Percentiles rank a stretch among this genome's conserved stretches.
phyloP scores from a whole-genome alignment of 2,113 vertebrate species.

The Oreochromis aureus region DNA sequence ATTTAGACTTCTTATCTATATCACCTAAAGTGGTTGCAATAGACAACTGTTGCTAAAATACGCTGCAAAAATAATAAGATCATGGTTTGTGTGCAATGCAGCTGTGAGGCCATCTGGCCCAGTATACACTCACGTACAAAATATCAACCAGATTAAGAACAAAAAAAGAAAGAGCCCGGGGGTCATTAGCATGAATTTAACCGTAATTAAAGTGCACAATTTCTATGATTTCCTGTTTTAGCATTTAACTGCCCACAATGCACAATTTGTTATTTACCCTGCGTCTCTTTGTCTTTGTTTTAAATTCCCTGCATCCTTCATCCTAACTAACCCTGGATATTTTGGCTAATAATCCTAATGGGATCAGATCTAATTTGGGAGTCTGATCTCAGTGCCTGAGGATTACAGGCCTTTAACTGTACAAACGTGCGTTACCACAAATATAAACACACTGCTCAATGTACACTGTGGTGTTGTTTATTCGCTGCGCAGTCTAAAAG shows the following conservation, averaged over 20 bases:
- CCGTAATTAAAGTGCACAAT: not conserved
- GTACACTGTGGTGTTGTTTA: not conserved
- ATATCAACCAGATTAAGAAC: not conserved
- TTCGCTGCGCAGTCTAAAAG: not conserved
- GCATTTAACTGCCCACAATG: not conserved
- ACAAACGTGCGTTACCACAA: not conserved
- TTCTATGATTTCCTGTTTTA: not conserved
- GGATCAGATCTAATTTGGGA: slow-evolving; percentile 65
- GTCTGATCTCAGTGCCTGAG: slow-evolving; percentile 28
- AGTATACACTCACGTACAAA: not conserved
- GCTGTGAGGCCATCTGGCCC: not conserved
- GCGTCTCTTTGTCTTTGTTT: not conserved
- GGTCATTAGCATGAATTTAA: not conserved
- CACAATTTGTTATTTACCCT: not conserved
- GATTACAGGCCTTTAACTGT: slow-evolving; percentile 48
- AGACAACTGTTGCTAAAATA: not conserved
- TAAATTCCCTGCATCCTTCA: not conserved
- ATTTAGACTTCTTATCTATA: not conserved
- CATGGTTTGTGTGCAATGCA: not conserved
- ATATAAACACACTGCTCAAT: not conserved
- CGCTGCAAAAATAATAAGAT: not conserved
- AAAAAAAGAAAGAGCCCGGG: fast-evolving
- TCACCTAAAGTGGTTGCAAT: not conserved
- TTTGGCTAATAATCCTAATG: slow-evolving; percentile 58
- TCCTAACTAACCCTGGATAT: slow-evolving; percentile 11